Evolutionary conservation across 2,113 vertebrate species (phyloP).

Genomic region (Thomomys bottae): DNA sequence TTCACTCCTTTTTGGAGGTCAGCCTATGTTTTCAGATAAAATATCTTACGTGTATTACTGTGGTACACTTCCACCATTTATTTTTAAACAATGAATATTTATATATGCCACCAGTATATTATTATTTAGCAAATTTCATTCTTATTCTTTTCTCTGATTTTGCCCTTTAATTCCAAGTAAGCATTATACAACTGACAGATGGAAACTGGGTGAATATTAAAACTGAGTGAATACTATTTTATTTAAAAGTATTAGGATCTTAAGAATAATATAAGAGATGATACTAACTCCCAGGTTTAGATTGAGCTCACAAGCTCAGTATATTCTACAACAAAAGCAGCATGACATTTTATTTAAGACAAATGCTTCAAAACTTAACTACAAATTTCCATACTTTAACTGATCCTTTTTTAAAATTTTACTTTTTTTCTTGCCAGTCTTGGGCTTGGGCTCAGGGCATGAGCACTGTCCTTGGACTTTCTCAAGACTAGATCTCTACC

Average conservation of each 20-base stretch:
- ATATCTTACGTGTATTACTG: neutral
- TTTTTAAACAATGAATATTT: slow-evolving; percentile 41
- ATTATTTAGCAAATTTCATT: slow-evolving; percentile 1
- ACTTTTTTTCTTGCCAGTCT: too few species aligned
- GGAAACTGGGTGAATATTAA: neutral
- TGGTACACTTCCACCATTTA: neutral
- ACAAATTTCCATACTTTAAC: neutral
- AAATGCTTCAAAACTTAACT: slow-evolving; percentile 20
- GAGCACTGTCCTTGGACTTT: too few species aligned
- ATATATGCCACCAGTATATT: neutral
- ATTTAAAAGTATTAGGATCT: neutral
- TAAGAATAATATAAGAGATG: neutral
- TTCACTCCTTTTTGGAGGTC: neutral
- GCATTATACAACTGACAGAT: neutral
- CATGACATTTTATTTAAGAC: neutral
- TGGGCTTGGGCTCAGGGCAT: too few species aligned
- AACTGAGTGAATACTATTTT: neutral
- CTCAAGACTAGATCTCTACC: too few species aligned
- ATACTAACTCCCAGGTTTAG: neutral
- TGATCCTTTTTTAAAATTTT: neutral
- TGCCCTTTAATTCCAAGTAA: slow-evolving; percentile 6
- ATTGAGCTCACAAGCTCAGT: neutral
- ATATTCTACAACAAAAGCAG: neutral
- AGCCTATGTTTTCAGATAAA: neutral
- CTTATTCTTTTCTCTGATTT: slow-evolving; percentile 27